Evolutionary conservation across 2,797 vertebrate genomes (phyloP).

Genomic region (Phataginus tetradactyla): DNA sequence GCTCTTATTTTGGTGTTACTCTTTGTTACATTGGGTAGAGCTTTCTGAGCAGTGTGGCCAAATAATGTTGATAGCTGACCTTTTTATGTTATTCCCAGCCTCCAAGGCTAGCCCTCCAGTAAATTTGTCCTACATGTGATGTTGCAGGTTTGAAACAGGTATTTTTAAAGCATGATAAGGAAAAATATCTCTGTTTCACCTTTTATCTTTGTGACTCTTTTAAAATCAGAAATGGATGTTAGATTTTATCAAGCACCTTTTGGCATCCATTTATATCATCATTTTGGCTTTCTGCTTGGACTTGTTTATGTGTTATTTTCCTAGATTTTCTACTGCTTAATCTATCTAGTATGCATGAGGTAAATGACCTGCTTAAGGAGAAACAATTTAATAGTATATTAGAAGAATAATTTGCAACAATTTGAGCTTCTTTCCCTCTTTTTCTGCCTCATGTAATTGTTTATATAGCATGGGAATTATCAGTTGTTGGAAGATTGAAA

Average conservation of each 20-base stretch:
- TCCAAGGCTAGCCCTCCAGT: neutral
- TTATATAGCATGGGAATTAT: slow-evolving; percentile 68
- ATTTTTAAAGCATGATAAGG: neutral
- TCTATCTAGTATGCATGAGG: neutral
- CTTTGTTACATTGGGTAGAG: neutral
- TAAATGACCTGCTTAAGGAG: neutral
- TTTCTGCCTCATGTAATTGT: slow-evolving; percentile 64
- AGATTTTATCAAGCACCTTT: slow-evolving; percentile 23
- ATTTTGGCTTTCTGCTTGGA: neutral
- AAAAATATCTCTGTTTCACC: neutral
- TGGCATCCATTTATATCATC: neutral
- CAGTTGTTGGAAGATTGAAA: slow-evolving; percentile 72
- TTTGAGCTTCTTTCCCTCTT: slow-evolving; percentile 40
- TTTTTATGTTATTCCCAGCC: neutral
- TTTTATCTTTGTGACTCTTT: slow-evolving; percentile 30
- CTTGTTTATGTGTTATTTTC: slow-evolving; percentile 6
- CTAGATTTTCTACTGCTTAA: neutral
- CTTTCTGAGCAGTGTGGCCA: neutral
- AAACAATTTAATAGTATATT: neutral
- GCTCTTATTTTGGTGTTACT: slow-evolving; percentile 20
- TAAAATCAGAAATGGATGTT: neutral
- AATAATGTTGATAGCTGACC: neutral
- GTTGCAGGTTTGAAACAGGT: neutral
- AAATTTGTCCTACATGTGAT: neutral
- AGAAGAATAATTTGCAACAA: slow-evolving; percentile 34